These are phyloP conservation scores for Chloroclystis v-ata DNA, from an alignment of 2,888 invertebrate species.

Conservation along the genomic window DNA sequence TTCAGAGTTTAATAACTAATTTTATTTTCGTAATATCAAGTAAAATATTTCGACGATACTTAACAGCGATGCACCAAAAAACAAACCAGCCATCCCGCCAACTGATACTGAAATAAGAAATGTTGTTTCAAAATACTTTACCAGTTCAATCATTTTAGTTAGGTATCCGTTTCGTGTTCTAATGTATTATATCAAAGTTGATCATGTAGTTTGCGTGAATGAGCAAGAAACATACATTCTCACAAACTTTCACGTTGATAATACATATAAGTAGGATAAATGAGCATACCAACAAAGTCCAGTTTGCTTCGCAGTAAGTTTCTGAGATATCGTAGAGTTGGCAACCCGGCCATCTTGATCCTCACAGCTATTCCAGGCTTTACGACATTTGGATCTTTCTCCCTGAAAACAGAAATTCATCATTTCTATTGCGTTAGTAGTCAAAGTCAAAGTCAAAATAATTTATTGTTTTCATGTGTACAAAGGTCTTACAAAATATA, in stretches of 20 bases:
- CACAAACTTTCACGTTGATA: no score
- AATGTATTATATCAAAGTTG: no score
- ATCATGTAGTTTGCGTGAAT: no score
- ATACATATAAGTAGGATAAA: no score
- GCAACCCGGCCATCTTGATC: slow-evolving; percentile 63
- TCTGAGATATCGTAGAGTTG: slow-evolving; percentile 80
- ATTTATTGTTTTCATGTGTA: no score
- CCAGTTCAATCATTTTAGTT: no score
- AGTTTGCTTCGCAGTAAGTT: slow-evolving; percentile 80
- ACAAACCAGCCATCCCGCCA: slow-evolving; percentile 79
- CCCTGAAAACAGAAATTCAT: slow-evolving; percentile 29
- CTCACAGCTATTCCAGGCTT: slow-evolving; percentile 41
- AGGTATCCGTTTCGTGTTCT: no score
- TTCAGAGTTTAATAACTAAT: not conserved
- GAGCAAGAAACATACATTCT: no score
- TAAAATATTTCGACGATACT: slow-evolving; percentile 80
- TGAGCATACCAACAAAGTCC: slow-evolving; percentile 80
- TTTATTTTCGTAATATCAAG: slow-evolving; percentile 42
- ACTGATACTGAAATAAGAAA: slow-evolving; percentile 73
- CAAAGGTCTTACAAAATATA: no score
- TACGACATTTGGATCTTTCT: slow-evolving; percentile 24
- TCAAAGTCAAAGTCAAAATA: no score
- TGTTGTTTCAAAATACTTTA: not conserved
- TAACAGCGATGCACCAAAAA: slow-evolving; percentile 80
- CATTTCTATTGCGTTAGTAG: no score